Evolutionary conservation across 53 echinoderm and acorn worm species (phyloP).

Genomic region (Crossaster papposus): DNA sequence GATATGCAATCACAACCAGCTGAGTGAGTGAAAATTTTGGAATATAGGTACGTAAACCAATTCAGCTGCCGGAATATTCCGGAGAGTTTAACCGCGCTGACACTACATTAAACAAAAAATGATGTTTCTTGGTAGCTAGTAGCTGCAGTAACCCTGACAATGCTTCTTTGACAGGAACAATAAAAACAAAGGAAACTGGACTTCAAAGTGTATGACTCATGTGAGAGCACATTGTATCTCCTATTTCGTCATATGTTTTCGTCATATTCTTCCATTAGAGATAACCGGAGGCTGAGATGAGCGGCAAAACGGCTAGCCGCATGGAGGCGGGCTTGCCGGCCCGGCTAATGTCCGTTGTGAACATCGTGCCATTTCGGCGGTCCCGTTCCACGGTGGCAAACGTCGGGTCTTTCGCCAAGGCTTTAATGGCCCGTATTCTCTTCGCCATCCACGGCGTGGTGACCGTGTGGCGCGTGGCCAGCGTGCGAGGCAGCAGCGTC

Average conservation of each 20-base stretch:
- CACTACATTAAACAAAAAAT: too few relatives aligned
- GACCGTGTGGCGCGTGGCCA: constrained; percentile 70
- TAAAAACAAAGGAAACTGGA: too few relatives aligned
- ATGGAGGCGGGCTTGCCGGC: background rate
- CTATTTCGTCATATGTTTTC: background rate
- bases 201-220: background rate
- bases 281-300: background rate
- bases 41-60: too few relatives aligned
- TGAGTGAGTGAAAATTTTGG: too few relatives aligned
- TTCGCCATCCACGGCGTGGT: constrained; percentile 81
- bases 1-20: background rate
- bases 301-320: background rate
- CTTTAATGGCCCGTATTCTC: constrained; percentile 65
- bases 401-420: constrained; percentile 54
- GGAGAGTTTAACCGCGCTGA: too few relatives aligned
- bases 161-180: too few relatives aligned
- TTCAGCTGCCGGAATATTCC: too few relatives aligned
- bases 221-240: background rate
- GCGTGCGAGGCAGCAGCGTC: constrained; percentile 33
- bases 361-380: background rate
- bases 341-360: background rate
- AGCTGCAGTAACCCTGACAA: too few relatives aligned
- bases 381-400: constrained; percentile 11
- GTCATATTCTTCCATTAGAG: background rate
- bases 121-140: too few relatives aligned